These are phyloP conservation scores for Zeugodacus cucurbitae DNA, from an alignment of 1,140 invertebrate genomes.

Conservation along the genomic window DNA sequence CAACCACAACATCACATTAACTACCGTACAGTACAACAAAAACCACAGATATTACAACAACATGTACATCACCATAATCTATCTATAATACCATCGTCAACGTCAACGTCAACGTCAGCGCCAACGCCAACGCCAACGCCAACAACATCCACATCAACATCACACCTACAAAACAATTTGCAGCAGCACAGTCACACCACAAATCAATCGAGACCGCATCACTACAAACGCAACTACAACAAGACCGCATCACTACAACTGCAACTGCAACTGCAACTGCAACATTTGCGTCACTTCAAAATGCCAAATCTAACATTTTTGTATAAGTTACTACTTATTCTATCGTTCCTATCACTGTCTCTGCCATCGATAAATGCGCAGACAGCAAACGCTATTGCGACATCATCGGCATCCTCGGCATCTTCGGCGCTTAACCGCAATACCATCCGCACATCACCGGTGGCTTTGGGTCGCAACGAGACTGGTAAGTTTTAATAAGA, in stretches of 20 bases:
- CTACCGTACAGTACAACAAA: conserved; percentile 3
- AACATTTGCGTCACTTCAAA: conserved; percentile 9
- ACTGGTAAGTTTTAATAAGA: not conserved
- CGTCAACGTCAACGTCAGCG: not conserved
- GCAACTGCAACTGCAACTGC: not conserved
- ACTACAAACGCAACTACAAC: not conserved
- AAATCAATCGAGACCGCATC: not conserved
- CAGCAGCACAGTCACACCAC: not conserved
- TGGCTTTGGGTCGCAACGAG: not conserved
- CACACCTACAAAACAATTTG: not conserved
- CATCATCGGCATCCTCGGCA: not conserved
- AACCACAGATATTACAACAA: not conserved
- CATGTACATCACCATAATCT: conserved; percentile 8
- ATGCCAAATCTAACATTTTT: conserved; percentile 7
- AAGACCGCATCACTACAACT: not conserved
- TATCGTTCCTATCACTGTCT: conserved; percentile 16
- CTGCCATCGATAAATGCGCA: conserved; percentile 34
- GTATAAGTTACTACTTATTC: not conserved
- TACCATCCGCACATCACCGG: not conserved
- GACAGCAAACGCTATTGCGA: not conserved
- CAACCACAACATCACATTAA: conserved; percentile 19
- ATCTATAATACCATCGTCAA: not conserved
- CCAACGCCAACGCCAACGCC: not conserved
- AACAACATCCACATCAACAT: not conserved
- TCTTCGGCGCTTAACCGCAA: no score